Evolutionary conservation across 2,888 invertebrate species (phyloP), one percentile per base, ranked within the genome.

Genomic region (Hylaea fasciaria): DNA sequence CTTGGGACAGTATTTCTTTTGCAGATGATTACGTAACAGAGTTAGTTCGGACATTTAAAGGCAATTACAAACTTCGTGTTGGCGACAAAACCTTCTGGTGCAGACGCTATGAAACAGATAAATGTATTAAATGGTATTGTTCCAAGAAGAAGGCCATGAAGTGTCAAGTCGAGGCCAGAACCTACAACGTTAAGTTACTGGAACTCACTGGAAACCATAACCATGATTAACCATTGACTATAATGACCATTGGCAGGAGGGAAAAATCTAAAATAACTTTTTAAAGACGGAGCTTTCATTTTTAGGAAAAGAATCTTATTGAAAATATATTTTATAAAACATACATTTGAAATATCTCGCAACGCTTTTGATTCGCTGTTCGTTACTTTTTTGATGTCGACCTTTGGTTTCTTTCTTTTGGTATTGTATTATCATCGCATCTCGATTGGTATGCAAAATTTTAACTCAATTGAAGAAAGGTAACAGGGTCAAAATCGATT

Each of bases 71-170:
- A 7, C 70, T 83, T 2, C 65, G 69, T 2, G 73, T 72, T 32
- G 72, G 70, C 0, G 50, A 59, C 2, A 54, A 79, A n/a, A 76
- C 77, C 0, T 83, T 72, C 40, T 81, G 78, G 76, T 78, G 74
- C 13, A 76, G 76, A 8, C 73, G 69, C 52, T 70, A 75, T 3
- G 71, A 71, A 14, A 47, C 56, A 0, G 60, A 66, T 2, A 54
- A 52, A 11, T 5, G 35, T 10, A 56, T 70, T 0, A 68, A 68
- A 11, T 82, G 83, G 83, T 80, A 81, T 50, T 82, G 83, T 41
- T 81, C 79, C 0, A 82, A 80, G 52, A 70, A 73, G 14, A 76
- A 73, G 51, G 73, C 73, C 2, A 66, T 29, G 1, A 65, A 70
- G 3, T 83, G 82, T 44, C 64, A 57, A 4, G 78, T 70, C 9